phyloP scores from a whole-genome alignment of 2,888 invertebrate genomes.

The Trichopoda pennipes region DNA sequence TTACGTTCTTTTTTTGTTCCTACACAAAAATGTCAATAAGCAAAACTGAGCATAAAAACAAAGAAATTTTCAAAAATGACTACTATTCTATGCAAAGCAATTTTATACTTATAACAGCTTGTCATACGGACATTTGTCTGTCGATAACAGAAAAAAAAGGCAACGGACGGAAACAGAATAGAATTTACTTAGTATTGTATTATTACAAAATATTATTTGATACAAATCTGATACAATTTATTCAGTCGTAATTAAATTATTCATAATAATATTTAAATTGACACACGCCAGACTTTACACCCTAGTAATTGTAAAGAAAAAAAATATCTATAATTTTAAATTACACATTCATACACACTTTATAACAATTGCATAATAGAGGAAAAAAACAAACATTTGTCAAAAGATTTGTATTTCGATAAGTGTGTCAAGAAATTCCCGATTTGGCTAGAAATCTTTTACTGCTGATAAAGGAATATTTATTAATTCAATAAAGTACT shows the following conservation, averaged over 20 bases:
- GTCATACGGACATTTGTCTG: constrained; percentile 23
- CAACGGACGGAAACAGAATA: background rate
- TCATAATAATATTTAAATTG: constrained; percentile 26
- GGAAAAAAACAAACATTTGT: no score
- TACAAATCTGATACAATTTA: constrained; percentile 7
- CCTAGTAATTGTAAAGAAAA: constrained; percentile 34
- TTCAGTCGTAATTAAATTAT: constrained; percentile 2
- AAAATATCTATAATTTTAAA: no score
- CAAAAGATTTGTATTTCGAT: no score
- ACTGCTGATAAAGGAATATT: no score
- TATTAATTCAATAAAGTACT: no score
- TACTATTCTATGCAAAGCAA: background rate
- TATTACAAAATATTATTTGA: background rate
- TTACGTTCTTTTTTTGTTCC: no score
- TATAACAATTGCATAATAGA: no score
- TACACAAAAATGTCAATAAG: no score
- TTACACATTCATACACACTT: no score
- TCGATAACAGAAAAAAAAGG: background rate
- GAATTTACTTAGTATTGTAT: background rate
- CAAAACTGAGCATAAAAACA: background rate
- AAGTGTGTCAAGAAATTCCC: no score
- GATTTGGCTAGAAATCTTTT: no score
- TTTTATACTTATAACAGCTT: background rate
- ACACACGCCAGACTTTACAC: constrained; percentile 55
- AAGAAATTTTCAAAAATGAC: constrained; percentile 30